Evolutionary conservation across 2,888 invertebrate genomes (phyloP).

Genomic region (Oeneis ivallda): DNA sequence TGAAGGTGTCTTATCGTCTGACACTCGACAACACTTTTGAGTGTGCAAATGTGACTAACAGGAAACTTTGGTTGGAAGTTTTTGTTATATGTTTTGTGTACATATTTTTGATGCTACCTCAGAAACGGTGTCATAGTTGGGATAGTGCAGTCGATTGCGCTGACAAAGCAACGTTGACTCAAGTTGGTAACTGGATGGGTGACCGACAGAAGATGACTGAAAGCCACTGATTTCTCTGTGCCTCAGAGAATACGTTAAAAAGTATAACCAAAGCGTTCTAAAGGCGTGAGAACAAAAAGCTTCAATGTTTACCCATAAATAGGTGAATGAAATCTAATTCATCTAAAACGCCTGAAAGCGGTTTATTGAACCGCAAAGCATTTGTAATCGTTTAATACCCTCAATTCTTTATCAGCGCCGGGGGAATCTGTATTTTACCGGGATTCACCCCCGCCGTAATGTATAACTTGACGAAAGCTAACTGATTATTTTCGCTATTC

Average conservation of each 20-base stretch:
- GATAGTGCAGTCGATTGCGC: no score
- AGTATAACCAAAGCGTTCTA: no score
- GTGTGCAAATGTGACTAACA: conserved; percentile 12
- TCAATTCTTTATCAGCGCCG: conserved; percentile 79
- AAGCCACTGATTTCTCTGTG: no score
- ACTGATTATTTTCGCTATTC: conserved; percentile 50
- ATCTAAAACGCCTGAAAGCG: conserved; percentile 69
- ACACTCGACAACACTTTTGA: conserved; percentile 22
- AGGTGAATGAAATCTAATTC: conserved; percentile 60
- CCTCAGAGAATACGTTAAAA: not conserved
- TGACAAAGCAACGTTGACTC: no score
- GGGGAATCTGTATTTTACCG: conserved; percentile 58
- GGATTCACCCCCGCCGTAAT: conserved; percentile 64
- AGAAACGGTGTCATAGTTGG: no score
- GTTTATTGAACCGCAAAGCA: conserved; percentile 81
- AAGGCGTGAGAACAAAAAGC: not conserved
- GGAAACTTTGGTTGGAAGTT: not conserved
- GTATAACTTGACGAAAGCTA: conserved; percentile 73
- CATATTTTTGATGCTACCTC: no score
- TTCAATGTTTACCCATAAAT: not conserved
- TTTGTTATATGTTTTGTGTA: not conserved
- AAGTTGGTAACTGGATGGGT: no score
- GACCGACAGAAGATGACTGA: no score
- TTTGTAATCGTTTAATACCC: conserved; percentile 83
- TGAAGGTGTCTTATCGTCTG: conserved; percentile 68